Evolutionary conservation across 92 coral and sea anemone genomes (phyloP), one percentile per base, ranked within the genome.

Genomic region (Actinostola sp.): DNA sequence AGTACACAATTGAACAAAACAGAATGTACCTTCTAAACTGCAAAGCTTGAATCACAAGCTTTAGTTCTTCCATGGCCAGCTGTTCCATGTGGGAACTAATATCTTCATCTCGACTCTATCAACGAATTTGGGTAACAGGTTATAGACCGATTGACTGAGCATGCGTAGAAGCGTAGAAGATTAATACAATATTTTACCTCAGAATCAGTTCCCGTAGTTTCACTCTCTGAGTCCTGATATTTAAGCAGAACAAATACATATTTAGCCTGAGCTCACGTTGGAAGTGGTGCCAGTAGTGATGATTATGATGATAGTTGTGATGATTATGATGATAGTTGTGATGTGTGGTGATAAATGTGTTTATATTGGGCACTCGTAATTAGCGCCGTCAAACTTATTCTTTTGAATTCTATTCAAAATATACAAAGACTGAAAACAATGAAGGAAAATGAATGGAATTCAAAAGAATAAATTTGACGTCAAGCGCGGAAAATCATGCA

Each of bases 21-120:
- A n/a, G 3, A 28, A 33, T 19, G 48, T 71, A 94, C 98, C 98
- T 94, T 85, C 97, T 86, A 60, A 94, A 94, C 70, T 91, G 94
- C 89, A 91, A 75, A 25, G 98, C 98, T 66, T 88, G 97, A 41
- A 82, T 67, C 46, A 89, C 79, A 12, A 94, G 92, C 67, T 87
- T 82, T 5, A 94, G 73, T 38, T 94, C 98, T 17, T 94, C 98
- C 38, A 92, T 66, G 1, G 91, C 90, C 27, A 90, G 82, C 52
- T 66, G 72, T 24, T 87, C 92, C 42, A 77, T 72, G n/a, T 90
- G 89, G 13, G 75, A 69, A 19, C 74, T 82, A 32, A 76, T 55
- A 14, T 63, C 80, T 39, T 83, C 84, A 55, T 85, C 84, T 54
- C 72, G 89, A 61, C 82, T 74, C 84, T 73, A 70, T 3, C 45